Evolutionary conservation across 2,888 invertebrate species (phyloP).

Genomic region (Limenitis camilla): DNA sequence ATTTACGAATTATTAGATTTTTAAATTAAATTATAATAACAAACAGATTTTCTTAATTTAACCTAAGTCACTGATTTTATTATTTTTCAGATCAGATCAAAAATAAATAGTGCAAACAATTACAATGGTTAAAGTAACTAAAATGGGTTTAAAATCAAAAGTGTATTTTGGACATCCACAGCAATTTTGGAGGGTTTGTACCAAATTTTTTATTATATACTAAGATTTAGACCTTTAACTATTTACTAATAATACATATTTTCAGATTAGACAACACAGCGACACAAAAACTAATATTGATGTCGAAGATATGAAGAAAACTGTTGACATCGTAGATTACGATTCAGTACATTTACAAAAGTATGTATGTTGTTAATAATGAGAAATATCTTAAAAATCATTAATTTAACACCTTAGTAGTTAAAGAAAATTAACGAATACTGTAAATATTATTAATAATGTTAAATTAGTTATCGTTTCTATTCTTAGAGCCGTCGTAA

Average conservation of each 20-base stretch:
- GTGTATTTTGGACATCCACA: constrained; percentile 55
- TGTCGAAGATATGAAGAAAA: constrained; percentile 49
- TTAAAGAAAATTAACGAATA: no score
- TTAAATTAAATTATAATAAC: no score
- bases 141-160: constrained; percentile 27
- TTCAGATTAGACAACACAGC: constrained; percentile 45
- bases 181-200: constrained; percentile 51
- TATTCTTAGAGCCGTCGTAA: constrained; percentile 47
- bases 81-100: no score
- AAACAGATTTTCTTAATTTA: no score
- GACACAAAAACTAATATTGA: constrained; percentile 41
- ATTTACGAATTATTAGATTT: no score
- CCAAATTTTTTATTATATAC: neutral
- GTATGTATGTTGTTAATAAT: constrained; percentile 32
- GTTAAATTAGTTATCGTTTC: no score
- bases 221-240: neutral
- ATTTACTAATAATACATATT: constrained; percentile 2
- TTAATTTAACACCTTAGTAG: neutral
- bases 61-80: no score
- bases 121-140: constrained; percentile 33
- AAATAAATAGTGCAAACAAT: no score
- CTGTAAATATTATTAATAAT: no score
- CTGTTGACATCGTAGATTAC: constrained; percentile 49
- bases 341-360: constrained; percentile 53
- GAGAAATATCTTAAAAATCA: neutral